A percentile compares a stretch with the other conserved stretches of the same genome.
Conservation (phyloP, 2,113 vertebrate species). For the Hemicordylus capensis region DNA sequence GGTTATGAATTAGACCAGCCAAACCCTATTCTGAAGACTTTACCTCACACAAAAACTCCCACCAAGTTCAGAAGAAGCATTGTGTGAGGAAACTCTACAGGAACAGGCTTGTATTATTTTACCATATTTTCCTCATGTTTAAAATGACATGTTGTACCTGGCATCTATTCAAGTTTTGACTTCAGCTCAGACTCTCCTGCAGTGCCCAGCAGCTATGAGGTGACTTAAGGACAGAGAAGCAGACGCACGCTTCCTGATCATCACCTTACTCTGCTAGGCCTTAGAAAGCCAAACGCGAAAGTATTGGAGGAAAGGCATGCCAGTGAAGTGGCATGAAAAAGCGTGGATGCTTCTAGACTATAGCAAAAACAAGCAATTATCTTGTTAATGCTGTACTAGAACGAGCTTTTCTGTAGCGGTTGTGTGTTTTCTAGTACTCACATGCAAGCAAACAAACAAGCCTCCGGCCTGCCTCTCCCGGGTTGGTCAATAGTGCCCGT, state of each 20-base stretch:
- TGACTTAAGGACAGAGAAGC: conserved; percentile 58
- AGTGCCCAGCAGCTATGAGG: conserved; percentile 49
- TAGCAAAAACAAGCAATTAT: neutral
- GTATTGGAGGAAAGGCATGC: neutral
- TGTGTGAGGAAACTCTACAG: conserved; percentile 48
- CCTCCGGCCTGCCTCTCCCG: neutral
- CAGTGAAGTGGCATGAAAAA: neutral
- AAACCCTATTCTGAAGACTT: conserved; percentile 32
- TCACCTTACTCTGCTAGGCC: neutral
- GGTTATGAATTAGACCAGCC: neutral
- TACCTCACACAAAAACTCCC: conserved; percentile 3
- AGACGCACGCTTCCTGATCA: neutral
- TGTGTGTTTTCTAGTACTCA: neutral
- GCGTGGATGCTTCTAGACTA: neutral
- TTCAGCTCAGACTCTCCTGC: conserved; percentile 52
- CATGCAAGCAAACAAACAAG: neutral
- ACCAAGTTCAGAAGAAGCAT: neutral
- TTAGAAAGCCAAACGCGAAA: neutral
- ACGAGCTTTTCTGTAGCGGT: too few relatives aligned
- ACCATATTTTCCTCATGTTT: conserved; percentile 47
- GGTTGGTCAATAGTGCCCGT: neutral
- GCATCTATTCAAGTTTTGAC: conserved; percentile 51
- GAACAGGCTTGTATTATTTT: conserved; percentile 53
- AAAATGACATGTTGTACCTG: conserved; percentile 59
- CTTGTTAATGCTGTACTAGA: neutral